Evolutionary conservation across 2,797 vertebrate genomes (phyloP), one percentile per base, ranked within the genome.

Genomic region (Scarus forsteni): DNA sequence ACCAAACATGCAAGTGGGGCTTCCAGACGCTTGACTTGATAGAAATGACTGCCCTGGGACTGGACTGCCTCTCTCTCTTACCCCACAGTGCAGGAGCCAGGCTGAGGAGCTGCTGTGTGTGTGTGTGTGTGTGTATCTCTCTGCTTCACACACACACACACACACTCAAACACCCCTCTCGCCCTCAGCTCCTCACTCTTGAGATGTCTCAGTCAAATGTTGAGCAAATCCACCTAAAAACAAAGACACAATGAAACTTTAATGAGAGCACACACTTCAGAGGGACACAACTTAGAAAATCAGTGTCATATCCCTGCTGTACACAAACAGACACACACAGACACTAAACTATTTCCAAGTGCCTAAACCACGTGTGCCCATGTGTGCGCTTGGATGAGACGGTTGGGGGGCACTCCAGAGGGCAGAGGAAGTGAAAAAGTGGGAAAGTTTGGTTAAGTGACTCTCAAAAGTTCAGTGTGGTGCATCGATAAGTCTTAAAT

Each of bases 1-100:
- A 95, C 94, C 93, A 94, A 95, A 95, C 93, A 93, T 92, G 92
- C 91, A 92, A 94, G 93, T 88, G 92, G 91, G 91, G 92, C 90
- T 93, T 93, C 91, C 89, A 92, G 90, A 89, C 89, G 88, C 91
- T 93, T 87, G 86, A 90, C 91, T 92, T 92, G 91, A 93, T 94
- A 92, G 92, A 91, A 92, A 93, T 83, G 88, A 92, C 89, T 91
- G 87, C 80, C 85, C 83, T 89, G 91, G 92, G 93, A 93, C 87
- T 88, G 73, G 46, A 74, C 76, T 84, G 83, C 80, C 69, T 90
- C 86, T 73, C 83, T 89, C 80, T 73, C 82, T 90, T 76, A 81
- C 68, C 81, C 85, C 70, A 65, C 59, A 58, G 44, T 51, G 42
- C 73, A 91, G 81, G 82, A 89, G 83, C 64, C 72, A 55, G 66